These are phyloP conservation scores for Athetis lepigone DNA, from an alignment of 2,888 invertebrate species.

Conservation along the genomic window DNA sequence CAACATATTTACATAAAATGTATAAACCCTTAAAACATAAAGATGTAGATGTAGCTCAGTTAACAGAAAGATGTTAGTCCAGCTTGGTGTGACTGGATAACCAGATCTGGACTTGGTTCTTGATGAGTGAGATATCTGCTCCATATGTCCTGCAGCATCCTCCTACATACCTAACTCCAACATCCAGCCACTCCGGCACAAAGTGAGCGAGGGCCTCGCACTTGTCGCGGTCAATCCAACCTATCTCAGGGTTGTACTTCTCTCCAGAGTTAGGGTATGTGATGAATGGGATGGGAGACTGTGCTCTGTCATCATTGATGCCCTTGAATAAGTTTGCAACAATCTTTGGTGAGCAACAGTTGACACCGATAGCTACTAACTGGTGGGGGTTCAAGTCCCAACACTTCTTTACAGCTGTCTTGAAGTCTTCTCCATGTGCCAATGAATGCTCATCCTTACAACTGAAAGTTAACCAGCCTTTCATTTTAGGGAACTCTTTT, in stretches of 20 bases:
- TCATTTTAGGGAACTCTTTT: conserved; percentile 93
- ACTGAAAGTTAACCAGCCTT: conserved; percentile 97
- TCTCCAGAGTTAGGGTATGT: conserved; percentile 98
- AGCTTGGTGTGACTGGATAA: conserved; percentile 48
- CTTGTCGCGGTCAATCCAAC: conserved; percentile 92
- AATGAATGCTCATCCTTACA: conserved; percentile 92
- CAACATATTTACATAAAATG: conserved; percentile 11
- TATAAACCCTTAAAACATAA: neutral
- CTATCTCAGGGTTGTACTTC: conserved; percentile 91
- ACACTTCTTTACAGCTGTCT: conserved; percentile 92
- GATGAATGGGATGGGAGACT: conserved; percentile 92
- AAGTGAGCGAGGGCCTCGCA: conserved; percentile 92
- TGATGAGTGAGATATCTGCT: conserved; percentile 93
- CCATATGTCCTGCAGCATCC: conserved; percentile 97
- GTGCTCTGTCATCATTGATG: conserved; percentile 73
- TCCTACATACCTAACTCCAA: conserved; percentile 95
- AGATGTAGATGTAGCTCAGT: neutral
- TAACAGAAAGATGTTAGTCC: neutral
- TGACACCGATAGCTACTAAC: conserved; percentile 95
- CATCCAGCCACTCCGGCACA: conserved; percentile 94
- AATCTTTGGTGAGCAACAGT: conserved; percentile 92
- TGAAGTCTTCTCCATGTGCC: conserved; percentile 94
- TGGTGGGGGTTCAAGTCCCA: conserved; percentile 92
- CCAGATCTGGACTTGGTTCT: conserved; percentile 72
- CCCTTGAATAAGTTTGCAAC: conserved; percentile 77